A percentile compares a stretch with the other conserved stretches of the same genome.
Evolutionary conservation across 2,888 invertebrate genomes (phyloP).

Genomic region (Barypeithes pellucidus): DNA sequence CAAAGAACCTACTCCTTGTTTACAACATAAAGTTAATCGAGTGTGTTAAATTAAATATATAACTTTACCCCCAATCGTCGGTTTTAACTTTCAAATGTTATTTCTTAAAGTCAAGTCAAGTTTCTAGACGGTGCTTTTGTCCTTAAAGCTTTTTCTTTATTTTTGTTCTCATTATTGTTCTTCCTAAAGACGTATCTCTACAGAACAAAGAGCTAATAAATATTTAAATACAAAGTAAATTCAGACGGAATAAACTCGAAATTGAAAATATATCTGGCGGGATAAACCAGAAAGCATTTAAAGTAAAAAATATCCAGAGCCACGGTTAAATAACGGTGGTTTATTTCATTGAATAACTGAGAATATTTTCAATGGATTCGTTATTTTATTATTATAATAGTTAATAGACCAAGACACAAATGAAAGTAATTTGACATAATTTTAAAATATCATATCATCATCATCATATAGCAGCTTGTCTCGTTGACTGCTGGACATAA

Average conservation of each 20-base stretch:
- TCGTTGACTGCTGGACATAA: no score
- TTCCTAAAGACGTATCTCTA: neutral
- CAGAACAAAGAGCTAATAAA: conserved; percentile 5
- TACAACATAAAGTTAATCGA: neutral
- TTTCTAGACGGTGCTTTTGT: neutral
- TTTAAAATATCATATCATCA: no score
- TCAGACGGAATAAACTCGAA: neutral
- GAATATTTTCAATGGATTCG: no score
- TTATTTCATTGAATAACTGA: no score
- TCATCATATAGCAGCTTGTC: no score
- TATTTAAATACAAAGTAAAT: conserved; percentile 13
- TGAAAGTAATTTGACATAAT: no score
- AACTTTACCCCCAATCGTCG: neutral
- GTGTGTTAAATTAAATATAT: conserved; percentile 1
- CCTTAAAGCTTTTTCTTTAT: neutral
- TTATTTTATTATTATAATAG: no score
- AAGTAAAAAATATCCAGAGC: neutral
- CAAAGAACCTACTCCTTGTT: neutral
- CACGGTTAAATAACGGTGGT: neutral
- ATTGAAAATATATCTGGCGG: neutral
- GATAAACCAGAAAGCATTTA: conserved; percentile 1
- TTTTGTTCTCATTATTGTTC: conserved; percentile 7
- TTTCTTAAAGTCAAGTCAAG: conserved; percentile 7
- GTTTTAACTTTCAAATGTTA: conserved; percentile 2
- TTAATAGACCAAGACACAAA: no score